A percentile compares a stretch with the other conserved stretches of the same genome.
These are phyloP conservation scores for Drosophila willistoni DNA, from an alignment of 1,140 invertebrate genomes.

Conservation along the genomic window DNA sequence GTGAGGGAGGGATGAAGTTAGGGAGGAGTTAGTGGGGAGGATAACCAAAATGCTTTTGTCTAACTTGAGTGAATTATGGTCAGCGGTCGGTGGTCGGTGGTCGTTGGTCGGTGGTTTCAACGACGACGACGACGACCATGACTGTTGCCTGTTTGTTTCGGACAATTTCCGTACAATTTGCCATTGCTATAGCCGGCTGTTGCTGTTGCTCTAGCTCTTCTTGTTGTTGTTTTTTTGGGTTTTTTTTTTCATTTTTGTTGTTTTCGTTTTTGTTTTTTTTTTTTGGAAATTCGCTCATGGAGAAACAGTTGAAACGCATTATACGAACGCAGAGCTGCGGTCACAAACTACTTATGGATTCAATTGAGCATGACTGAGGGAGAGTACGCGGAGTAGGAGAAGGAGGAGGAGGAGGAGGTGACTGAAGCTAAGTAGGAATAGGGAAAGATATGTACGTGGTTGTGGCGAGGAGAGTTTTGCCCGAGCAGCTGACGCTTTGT, in stretches of 20 bases:
- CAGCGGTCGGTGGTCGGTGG: conserved; percentile 64
- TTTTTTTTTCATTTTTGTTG: conserved; percentile 18
- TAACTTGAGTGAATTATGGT: conserved; percentile 81
- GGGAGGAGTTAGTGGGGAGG: conserved; percentile 18
- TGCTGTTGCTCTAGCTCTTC: conserved; percentile 51
- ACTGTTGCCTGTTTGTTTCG: conserved; percentile 75
- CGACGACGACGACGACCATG: conserved; percentile 22
- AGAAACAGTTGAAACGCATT: conserved; percentile 80
- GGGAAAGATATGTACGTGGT: conserved; percentile 21
- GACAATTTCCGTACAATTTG: conserved; percentile 81
- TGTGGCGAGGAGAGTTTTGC: conserved; percentile 18
- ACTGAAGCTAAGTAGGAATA: neutral
- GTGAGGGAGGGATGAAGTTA: conserved; percentile 7
- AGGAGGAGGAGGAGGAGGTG: neutral
- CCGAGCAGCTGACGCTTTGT: conserved; percentile 66
- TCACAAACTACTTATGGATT: conserved; percentile 82
- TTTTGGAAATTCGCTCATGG: conserved; percentile 65
- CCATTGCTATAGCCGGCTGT: conserved; percentile 63
- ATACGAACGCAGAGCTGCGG: conserved; percentile 78
- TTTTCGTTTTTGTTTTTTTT: conserved; percentile 36
- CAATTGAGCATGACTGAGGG: conserved; percentile 74
- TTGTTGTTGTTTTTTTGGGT: conserved; percentile 29
- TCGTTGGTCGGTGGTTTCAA: conserved; percentile 38
- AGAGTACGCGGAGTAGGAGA: neutral
- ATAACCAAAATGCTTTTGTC: conserved; percentile 77